phyloP scores from a whole-genome alignment of 1,140 invertebrate species.

The Agrilus planipennis region DNA sequence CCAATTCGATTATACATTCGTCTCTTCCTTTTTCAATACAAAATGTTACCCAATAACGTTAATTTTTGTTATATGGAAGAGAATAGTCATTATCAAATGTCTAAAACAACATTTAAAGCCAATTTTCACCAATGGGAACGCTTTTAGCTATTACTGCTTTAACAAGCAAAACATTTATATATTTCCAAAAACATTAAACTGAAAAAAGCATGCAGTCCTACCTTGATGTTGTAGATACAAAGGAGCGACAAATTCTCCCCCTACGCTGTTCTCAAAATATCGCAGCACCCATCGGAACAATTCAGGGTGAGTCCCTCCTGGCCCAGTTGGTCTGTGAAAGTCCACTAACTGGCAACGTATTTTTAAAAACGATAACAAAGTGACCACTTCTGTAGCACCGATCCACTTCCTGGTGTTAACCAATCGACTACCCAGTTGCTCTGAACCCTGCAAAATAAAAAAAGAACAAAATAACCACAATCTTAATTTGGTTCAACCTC shows the following conservation, averaged over 20 bases:
- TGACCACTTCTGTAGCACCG: conserved; percentile 76
- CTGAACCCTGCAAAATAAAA: conserved; percentile 49
- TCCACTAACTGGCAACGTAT: conserved; percentile 73
- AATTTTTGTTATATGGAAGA: too few relatives aligned
- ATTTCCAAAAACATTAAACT: too few relatives aligned
- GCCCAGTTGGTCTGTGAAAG: conserved; percentile 72
- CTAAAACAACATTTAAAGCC: too few relatives aligned
- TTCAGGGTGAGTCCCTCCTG: conserved; percentile 71
- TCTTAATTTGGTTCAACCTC: not conserved
- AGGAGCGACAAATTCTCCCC: conserved; percentile 64
- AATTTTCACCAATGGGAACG: too few relatives aligned
- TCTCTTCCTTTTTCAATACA: too few relatives aligned
- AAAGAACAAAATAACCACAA: not conserved
- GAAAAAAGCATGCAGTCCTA: conserved; percentile 28
- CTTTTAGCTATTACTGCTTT: too few relatives aligned
- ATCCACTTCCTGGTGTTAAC: conserved; percentile 87
- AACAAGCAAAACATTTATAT: too few relatives aligned
- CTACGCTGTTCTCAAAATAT: conserved; percentile 59
- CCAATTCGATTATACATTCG: too few relatives aligned
- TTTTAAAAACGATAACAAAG: conserved; percentile 62
- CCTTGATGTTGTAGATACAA: conserved; percentile 87
- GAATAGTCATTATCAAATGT: too few relatives aligned
- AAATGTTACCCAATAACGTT: too few relatives aligned
- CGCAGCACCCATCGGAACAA: conserved; percentile 77
- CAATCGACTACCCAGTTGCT: conserved; percentile 69